Conservation (phyloP, 2,888 invertebrate genomes). For the Xestoiulus laeticollis region DNA sequence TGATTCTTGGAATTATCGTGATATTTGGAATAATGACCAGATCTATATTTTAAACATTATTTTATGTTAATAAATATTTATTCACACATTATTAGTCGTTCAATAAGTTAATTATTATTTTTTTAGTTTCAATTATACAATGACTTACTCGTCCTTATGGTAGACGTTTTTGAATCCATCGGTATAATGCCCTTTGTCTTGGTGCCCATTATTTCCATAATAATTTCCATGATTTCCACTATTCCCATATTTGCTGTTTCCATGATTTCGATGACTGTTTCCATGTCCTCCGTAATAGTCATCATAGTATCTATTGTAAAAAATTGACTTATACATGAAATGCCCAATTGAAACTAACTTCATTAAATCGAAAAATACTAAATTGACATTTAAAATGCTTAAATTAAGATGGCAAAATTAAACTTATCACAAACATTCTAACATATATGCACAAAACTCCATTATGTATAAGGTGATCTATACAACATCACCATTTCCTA, state of each 20-base stretch:
- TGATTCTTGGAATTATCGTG: slow-evolving; percentile 54
- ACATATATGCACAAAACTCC: no score
- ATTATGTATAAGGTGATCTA: no score
- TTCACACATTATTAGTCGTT: not conserved
- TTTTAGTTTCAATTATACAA: not conserved
- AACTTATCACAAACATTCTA: no score
- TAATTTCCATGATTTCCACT: slow-evolving; percentile 38
- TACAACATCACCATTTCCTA: no score
- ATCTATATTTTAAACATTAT: not conserved
- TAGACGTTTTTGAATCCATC: slow-evolving; percentile 45
- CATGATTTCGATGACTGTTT: slow-evolving; percentile 1
- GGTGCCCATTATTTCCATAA: slow-evolving; percentile 39
- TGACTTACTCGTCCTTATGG: slow-evolving; percentile 46
- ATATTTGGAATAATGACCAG: slow-evolving; percentile 70
- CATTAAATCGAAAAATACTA: no score
- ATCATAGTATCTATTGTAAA: not conserved
- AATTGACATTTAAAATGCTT: no score
- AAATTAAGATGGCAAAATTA: no score
- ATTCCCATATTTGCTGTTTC: slow-evolving; percentile 30
- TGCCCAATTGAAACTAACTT: no score
- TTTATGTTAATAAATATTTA: not conserved
- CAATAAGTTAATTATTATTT: no score
- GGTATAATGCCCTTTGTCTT: not conserved
- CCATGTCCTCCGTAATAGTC: slow-evolving; percentile 41
- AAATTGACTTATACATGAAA: no score